These are phyloP conservation scores for Rhynchomys soricoides DNA, from an alignment of 2,113 vertebrate species.

Conservation along the genomic window DNA sequence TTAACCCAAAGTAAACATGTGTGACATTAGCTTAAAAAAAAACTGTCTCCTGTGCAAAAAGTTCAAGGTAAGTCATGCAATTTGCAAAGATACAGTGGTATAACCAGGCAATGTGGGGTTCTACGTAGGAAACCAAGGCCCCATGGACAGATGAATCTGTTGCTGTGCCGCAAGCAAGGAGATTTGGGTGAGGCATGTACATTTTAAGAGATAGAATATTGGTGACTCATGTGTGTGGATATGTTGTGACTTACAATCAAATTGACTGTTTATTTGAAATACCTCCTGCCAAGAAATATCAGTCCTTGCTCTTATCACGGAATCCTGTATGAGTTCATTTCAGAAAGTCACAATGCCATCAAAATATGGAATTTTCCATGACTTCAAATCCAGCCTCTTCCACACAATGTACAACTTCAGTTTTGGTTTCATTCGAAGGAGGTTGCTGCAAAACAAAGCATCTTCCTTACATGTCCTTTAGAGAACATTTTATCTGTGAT, in stretches of 20 bases:
- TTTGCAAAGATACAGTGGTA: not conserved
- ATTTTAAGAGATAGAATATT: not conserved
- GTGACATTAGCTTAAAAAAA: not conserved
- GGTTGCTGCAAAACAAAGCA: constrained; percentile 74
- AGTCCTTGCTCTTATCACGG: not conserved
- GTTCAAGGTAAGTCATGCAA: not conserved
- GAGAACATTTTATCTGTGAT: not conserved
- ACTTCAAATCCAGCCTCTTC: constrained; percentile 40
- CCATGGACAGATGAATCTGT: not conserved
- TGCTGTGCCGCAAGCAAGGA: not conserved
- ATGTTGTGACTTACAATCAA: not conserved
- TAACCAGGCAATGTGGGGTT: too few species aligned
- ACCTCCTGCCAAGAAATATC: not conserved
- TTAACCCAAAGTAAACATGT: not conserved
- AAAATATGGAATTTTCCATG: constrained; percentile 61
- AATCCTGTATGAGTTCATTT: not conserved
- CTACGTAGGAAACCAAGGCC: fast-evolving
- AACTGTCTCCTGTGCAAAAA: not conserved
- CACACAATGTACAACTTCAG: constrained; percentile 52
- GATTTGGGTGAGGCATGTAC: not conserved
- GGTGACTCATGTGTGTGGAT: not conserved
- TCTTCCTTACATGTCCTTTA: not conserved
- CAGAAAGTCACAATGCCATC: not conserved
- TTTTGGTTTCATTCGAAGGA: not conserved
- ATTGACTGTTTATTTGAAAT: too few species aligned